Conservation (phyloP, 2,888 invertebrate species). For the Eupeodes luniger region DNA sequence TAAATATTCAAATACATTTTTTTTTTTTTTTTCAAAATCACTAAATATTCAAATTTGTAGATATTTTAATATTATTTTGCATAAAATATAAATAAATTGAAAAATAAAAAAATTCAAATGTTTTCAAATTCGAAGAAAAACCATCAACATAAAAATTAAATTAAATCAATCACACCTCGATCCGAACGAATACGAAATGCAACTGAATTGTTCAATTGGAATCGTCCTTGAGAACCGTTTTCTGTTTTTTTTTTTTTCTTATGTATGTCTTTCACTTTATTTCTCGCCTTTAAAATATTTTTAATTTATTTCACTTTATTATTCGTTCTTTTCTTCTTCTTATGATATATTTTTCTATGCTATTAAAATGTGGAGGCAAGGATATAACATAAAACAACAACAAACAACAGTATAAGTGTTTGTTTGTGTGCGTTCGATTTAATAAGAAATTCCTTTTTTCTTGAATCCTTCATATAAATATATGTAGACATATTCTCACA, state of each 20-base stretch:
- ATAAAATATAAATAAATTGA: neutral
- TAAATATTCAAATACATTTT: neutral
- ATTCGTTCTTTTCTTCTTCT: constrained; percentile 52
- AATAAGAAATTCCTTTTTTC: constrained; percentile 45
- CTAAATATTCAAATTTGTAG: constrained; percentile 10
- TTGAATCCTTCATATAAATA: constrained; percentile 5
- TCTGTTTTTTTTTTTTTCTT: constrained; percentile 13
- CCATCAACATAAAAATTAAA: constrained; percentile 12
- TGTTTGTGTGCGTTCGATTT: constrained; percentile 34
- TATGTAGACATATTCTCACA: neutral
- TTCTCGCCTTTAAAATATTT: constrained; percentile 50
- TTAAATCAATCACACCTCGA: constrained; percentile 76
- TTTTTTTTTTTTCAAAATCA: too few species aligned
- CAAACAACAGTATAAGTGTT: neutral
- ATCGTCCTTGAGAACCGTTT: constrained; percentile 72
- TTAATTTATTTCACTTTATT: constrained; percentile 73
- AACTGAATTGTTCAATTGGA: constrained; percentile 78
- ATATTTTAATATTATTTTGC: constrained; percentile 4
- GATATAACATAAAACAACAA: neutral
- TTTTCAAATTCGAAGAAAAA: constrained; percentile 1
- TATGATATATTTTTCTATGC: constrained; percentile 29
- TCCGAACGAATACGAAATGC: constrained; percentile 79
- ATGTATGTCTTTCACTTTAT: constrained; percentile 15
- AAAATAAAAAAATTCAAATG: neutral
- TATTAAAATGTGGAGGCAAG: constrained; percentile 23